A percentile compares a stretch with the other conserved stretches of the same genome.
Evolutionary conservation across 2,113 vertebrate species (phyloP).

Genomic region (Maccullochella peelii): DNA sequence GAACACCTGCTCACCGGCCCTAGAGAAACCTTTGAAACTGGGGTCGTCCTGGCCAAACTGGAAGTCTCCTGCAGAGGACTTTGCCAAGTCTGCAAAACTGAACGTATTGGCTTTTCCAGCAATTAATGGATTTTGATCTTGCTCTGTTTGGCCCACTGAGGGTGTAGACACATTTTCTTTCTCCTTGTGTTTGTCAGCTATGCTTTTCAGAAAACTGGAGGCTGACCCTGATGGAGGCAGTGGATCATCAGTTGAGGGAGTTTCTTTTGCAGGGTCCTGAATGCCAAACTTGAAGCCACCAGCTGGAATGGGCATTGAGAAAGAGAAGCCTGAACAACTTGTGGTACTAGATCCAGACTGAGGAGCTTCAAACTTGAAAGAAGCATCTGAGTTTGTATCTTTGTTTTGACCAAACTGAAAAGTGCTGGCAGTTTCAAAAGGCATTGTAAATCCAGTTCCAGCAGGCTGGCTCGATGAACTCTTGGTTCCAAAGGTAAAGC

Average conservation of each 20-base stretch:
- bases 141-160: constrained; percentile 14
- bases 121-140: constrained; percentile 84
- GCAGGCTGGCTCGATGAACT: constrained; percentile 78
- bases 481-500: constrained; percentile 80
- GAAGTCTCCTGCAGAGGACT: constrained; percentile 85
- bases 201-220: constrained; percentile 80
- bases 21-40: constrained; percentile 90
- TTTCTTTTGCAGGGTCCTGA: constrained; percentile 82
- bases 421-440: constrained; percentile 78
- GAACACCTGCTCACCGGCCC: constrained; percentile 91
- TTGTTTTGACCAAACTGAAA: constrained; percentile 89
- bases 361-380: constrained; percentile 83
- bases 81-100: constrained; percentile 94
- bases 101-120: constrained; percentile 83
- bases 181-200: constrained; percentile 86
- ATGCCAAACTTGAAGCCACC: constrained; percentile 92
- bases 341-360: constrained; percentile 77
- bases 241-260: constrained; percentile 56
- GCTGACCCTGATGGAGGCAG: constrained; percentile 70
- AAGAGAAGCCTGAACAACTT: constrained; percentile 87
- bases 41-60: constrained; percentile 91
- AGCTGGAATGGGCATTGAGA: constrained; percentile 83
- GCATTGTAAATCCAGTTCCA: constrained; percentile 84
- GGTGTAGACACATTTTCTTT: constrained; percentile 73
- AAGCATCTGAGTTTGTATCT: constrained; percentile 74